Evolutionary conservation across 2,888 invertebrate genomes (phyloP).

Genomic region (Invenusta paracnida): DNA sequence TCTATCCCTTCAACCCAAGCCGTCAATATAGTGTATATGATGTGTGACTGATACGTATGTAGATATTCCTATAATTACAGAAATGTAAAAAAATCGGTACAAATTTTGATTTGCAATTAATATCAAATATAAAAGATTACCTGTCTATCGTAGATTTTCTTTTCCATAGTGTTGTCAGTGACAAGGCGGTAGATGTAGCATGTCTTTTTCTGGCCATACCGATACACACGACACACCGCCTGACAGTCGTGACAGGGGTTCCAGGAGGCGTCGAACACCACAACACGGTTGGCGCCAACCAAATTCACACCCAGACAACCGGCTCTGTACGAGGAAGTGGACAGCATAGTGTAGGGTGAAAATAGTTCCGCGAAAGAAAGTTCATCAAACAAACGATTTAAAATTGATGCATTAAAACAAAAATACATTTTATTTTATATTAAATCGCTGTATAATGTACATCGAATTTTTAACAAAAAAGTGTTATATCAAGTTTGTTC

Average conservation of each 20-base stretch:
- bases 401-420: no score
- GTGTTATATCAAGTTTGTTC: no score
- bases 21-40: no score
- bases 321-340: slow-evolving; percentile 67
- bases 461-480: no score
- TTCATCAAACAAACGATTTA: no score
- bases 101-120: neutral
- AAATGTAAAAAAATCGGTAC: neutral
- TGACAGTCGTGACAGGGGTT: slow-evolving; percentile 88
- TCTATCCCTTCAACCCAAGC: no score
- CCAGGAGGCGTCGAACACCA: slow-evolving; percentile 96
- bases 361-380: no score
- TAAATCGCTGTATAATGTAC: no score
- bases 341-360: no score
- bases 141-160: slow-evolving; percentile 94
- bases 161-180: slow-evolving; percentile 91
- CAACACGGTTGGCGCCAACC: slow-evolving; percentile 91
- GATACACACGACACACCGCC: slow-evolving; percentile 89
- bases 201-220: slow-evolving; percentile 86
- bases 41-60: no score
- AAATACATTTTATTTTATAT: no score
- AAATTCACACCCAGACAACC: slow-evolving; percentile 94
- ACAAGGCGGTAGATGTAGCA: slow-evolving; percentile 93
- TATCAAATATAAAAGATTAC: slow-evolving; percentile 46
- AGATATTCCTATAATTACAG: no score